Evolutionary conservation across 1,140 invertebrate genomes (phyloP), one percentile per base, ranked within the genome.

Genomic region (Helicoverpa armigera): DNA sequence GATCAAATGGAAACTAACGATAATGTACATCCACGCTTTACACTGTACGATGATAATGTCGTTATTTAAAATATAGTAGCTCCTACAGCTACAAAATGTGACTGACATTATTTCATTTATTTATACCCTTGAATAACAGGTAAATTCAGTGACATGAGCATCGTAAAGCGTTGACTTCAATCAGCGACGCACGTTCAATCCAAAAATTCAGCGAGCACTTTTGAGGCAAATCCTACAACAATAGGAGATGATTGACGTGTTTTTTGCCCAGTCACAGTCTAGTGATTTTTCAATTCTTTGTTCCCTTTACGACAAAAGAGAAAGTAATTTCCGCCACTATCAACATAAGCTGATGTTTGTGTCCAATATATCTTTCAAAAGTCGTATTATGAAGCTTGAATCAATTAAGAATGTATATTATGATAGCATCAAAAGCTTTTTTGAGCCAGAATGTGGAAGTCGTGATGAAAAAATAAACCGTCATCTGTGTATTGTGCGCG

Each of bases 161-260:
- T 31, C 65, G 76, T 43, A 76, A 81, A 81, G 18, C 54, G 35
- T 23, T 50, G 54, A 60, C 53, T 75, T 54, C 50, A 78, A 74
- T 80, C 58, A 74, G 53, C 60, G 80, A 80, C 78, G 23, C 23
- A 23, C 23, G 74, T 80, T 82, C 67, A 75, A 56, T 53, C 50
- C 70, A 69, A 75, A n/a, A 70, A 75, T 63, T 74, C 74, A 77
- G 43, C 60, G 53, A 69, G 31, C 70, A 54, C 58, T 75, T 80
- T 84, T 83, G 56, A 81, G 48, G 67, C 73, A 23, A 77, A 79
- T 54, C 60, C 76, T 70, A 51, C 67, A 82, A 86, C 83, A 87
- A 88, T 85, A 72, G 69, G 78, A 60, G 80, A 83, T 87, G 85
- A 90, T 87, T 88, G 86, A 86, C 83, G 73, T 69, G 65, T 85